Base-by-base conservation (phyloP, 2,797 vertebrate species). In the Spondyliosoma cantharus region DNA sequence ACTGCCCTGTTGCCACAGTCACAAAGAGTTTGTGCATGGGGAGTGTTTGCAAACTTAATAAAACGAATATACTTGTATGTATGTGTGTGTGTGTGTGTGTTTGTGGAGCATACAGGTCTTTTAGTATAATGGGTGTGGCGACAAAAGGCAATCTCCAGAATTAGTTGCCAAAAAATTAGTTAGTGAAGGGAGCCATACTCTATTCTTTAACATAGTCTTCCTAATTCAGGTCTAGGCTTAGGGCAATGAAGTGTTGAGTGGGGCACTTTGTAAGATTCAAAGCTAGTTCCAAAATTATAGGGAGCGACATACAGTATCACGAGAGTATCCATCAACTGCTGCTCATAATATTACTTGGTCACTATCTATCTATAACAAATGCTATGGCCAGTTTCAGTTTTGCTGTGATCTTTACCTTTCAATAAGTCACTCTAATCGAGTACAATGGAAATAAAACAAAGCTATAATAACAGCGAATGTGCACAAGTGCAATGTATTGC, bases 21-120 rank as follows among this genome's bases (percentile, higher is more conserved):
- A 82, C 74, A 62, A 77, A 72, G n/a, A 62, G 63, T 80, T 83
- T 86, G 81, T 77, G 82, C 49, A 63, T 0, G 12, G 82, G 75
- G 89, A 16, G 90, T 88, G 84, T 85, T 79, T 63, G 71, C 57
- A 76, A 70, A 73, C 61, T 48, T 49, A 68, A 83, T 37, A 76
- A 71, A 27, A 69, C 32, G 62, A 73, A 53, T 19, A 37, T 48
- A 50, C 15, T 13, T 1, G 24, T 60, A 58, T 81, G 53, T 52
- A 50, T 5, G 50, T 9, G 42, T 72, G 19, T 60, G 8, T 73
- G 15, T 81, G 29, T 64, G 42, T 32, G 19, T 63, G 11, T 73
- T 15, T 81, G 42, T 64, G 42, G 49, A 48, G 59, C 62, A 59
- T 46, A 48, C 53, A 60, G 43, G 50, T 50, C 16, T 68, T 54